Base-by-base conservation (phyloP, 2,113 vertebrate species). In the Arothron firmamentum region DNA sequence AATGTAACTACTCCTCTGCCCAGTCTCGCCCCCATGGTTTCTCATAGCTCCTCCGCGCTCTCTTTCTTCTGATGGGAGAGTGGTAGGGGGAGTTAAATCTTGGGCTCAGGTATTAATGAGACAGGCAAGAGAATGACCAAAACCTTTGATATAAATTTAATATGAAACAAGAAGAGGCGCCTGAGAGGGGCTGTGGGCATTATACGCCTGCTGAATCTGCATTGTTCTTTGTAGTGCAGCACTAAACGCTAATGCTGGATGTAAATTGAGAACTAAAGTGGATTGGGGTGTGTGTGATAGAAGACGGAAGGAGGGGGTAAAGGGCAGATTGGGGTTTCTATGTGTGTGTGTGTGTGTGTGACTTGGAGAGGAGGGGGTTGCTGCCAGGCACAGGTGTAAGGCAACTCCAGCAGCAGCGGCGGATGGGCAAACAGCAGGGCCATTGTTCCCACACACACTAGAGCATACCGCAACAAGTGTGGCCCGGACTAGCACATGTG, bases 341-440 rank as follows among this genome's bases (percentile, higher is more conserved):
- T 25, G 47, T 45, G 43, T 70, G 66, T 56, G 73, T 65, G 58
- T 38, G 34, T 38, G 9, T 38, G 34, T 38, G 34, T 11, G 34
- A 12, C 61, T 47, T 51, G 20, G 19, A 58, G 17, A 42, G 43
- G 53, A 59, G 31, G 42, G 48, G 75, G 72, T 64, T 59, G 72
- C 75, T 82, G 84, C 69, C 70, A 84, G 83, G 84, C 88, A 90
- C 89, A 91, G 90, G 90, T 91, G 90, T 88, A 85, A 87, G 78
- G 70, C 77, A 82, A 80, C 78, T 79, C 67, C 67, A 72, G 60
- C 81, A 78, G 70, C 77, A 78, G 62, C 62, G 75, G 68, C 1
- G 7, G 34, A 74, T 48, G 43, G 56, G 48, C 61, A 78, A 89
- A 91, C 88, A 91, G 86, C 87, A 82, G 78, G 60, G 65, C 83